phyloP scores from a whole-genome alignment of 2,888 invertebrate species.

The Bombylius discolor region DNA sequence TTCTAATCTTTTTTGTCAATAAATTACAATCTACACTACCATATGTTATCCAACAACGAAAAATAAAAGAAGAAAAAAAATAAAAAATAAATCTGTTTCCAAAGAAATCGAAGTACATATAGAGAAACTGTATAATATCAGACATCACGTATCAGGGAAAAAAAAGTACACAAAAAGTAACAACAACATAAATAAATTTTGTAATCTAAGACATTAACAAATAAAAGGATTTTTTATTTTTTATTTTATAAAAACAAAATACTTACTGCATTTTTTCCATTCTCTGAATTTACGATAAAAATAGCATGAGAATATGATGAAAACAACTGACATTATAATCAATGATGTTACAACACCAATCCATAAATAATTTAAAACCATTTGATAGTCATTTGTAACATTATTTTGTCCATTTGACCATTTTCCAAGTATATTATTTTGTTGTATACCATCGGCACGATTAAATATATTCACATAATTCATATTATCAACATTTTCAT shows the following conservation, averaged over 20 bases:
- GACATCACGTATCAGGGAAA: too few species aligned
- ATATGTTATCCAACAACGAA: too few species aligned
- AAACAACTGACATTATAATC: slow-evolving; percentile 30
- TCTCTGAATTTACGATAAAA: slow-evolving; percentile 35
- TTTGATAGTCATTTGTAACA: slow-evolving; percentile 26
- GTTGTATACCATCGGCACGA: slow-evolving; percentile 1
- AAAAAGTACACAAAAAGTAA: too few species aligned
- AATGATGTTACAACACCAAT: slow-evolving; percentile 33
- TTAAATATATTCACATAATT: neutral
- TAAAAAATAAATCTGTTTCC: too few species aligned
- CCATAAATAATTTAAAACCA: slow-evolving; percentile 34
- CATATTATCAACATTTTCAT: neutral
- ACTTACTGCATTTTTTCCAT: slow-evolving; percentile 38
- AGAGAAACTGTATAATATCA: too few species aligned
- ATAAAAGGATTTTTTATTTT: too few species aligned
- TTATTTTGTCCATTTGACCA: slow-evolving; percentile 12
- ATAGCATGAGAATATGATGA: slow-evolving; percentile 33
- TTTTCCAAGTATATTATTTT: slow-evolving; percentile 19
- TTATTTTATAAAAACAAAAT: slow-evolving; percentile 5
- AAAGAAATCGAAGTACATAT: too few species aligned
- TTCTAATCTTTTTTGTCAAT: too few species aligned
- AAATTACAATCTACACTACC: too few species aligned
- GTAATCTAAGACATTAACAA: too few species aligned
- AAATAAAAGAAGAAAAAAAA: too few species aligned
- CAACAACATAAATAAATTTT: too few species aligned